Evolutionary conservation across 2,888 invertebrate genomes (phyloP), one percentile per base, ranked within the genome.

Genomic region (Noctua janthe): DNA sequence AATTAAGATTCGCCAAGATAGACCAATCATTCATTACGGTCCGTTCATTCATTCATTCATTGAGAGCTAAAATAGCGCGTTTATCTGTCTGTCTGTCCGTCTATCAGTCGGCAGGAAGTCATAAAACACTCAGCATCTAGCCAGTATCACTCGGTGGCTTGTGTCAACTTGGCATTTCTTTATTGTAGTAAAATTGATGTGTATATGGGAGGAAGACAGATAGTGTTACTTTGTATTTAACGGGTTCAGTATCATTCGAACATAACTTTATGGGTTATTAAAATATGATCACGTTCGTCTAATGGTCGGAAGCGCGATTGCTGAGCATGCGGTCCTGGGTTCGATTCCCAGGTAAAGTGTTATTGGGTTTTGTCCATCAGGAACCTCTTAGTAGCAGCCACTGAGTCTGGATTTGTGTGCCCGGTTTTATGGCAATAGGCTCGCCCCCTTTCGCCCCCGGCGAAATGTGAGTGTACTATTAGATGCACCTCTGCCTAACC

Each of bases 81-180:
- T 93, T 94, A 96, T 96, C 95, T 94, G 92, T 91, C 90, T 86
- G 91, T 89, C 87, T 85, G 90, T 85, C 81, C 78, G 83, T 87
- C 86, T 89, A 89, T 91, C 91, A 81, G 51, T 64, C 90, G 84
- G 59, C 90, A 95, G 96, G 96, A 96, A 96, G 96, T 93, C 93
- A 95, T 96, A 96, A 96, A 96, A 76, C 94, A 96, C 92, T 96
- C 96, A 91, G 81, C 90, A 82, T 79, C 79, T 74, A 83, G 88
- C 86, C 88, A 92, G 93, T 93, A 95, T 96, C 95, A 93, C 92
- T 93, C 93, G 91, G 91, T 93, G 92, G 89, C 91, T 86, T 90
- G 83, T 92, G 93, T 92, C 94, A 92, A 92, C 92, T 92, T 85
- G 88, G 71, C 86, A 90, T 92, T 92, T 92, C 93, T 93, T 93